Evolutionary conservation across 2,888 invertebrate genomes (phyloP).

Genomic region (Spilarctia lutea): DNA sequence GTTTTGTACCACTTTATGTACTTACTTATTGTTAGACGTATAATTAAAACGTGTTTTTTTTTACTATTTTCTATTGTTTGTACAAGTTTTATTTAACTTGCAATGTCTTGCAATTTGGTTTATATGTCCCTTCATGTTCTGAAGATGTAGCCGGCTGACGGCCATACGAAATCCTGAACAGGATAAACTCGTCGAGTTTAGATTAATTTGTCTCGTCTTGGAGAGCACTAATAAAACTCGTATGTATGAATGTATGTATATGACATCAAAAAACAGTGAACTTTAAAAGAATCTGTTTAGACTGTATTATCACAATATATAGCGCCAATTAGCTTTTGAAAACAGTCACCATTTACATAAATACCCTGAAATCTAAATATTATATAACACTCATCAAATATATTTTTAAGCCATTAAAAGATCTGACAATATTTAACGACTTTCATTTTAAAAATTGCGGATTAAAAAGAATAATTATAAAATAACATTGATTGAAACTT

Average conservation of each 20-base stretch:
- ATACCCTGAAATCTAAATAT: not conserved
- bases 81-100: not conserved
- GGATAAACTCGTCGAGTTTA: not conserved
- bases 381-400: not conserved
- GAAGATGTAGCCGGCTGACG: not conserved
- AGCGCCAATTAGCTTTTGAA: not conserved
- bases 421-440: not conserved
- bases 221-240: not conserved
- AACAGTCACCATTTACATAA: not conserved
- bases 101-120: not conserved
- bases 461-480: not conserved
- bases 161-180: not conserved
- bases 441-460: not conserved
- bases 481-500: slow-evolving; percentile 20
- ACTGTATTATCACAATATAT: not conserved
- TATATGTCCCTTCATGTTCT: not conserved
- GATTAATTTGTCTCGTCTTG: not conserved
- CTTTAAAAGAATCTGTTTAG: not conserved
- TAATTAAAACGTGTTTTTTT: too few species aligned
- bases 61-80: too few species aligned
- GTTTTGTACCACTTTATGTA: too few species aligned
- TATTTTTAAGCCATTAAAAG: not conserved
- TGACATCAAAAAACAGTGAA: not conserved
- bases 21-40: too few species aligned
- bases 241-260: too few species aligned